Conservation (phyloP, 2,797 vertebrate species). For the Myotis vivesi region DNA sequence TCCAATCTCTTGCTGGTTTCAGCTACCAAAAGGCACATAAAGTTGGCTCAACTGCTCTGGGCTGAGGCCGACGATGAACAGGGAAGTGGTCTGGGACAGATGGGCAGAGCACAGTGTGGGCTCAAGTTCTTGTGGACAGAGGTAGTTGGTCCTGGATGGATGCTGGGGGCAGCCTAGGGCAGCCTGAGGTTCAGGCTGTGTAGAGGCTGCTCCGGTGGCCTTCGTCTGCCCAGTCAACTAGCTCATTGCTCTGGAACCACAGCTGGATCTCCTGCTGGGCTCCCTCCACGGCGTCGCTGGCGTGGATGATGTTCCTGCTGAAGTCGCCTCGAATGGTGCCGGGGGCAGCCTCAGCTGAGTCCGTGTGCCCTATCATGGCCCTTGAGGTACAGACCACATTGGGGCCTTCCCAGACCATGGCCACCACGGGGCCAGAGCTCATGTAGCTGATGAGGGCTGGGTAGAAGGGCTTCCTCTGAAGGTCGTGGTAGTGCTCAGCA, state of each 20-base stretch:
- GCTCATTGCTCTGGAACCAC: constrained; percentile 91
- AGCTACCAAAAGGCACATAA: constrained; percentile 59
- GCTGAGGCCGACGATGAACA: neutral
- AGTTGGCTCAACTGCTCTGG: neutral
- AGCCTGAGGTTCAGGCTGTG: constrained; percentile 80
- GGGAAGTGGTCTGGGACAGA: neutral
- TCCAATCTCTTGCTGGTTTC: neutral
- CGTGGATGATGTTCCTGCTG: constrained; percentile 95
- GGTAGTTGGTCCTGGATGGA: constrained; percentile 47
- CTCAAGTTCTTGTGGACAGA: constrained; percentile 14
- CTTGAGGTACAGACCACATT: constrained; percentile 90
- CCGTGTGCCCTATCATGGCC: constrained; percentile 91
- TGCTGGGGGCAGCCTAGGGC: neutral
- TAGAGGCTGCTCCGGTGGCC: constrained; percentile 82
- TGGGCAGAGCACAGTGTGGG: neutral
- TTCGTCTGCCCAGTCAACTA: constrained; percentile 89
- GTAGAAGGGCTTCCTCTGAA: constrained; percentile 91
- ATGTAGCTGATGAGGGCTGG: constrained; percentile 91
- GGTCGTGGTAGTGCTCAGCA: constrained; percentile 90
- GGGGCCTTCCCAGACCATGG: constrained; percentile 96
- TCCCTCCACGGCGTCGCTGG: constrained; percentile 92
- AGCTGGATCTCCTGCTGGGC: constrained; percentile 92
- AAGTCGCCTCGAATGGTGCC: constrained; percentile 96
- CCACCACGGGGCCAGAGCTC: constrained; percentile 92
- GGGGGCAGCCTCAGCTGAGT: constrained; percentile 86